Evolutionary conservation across 2,888 invertebrate genomes (phyloP).

Genomic region (Eupithecia dodoneata): DNA sequence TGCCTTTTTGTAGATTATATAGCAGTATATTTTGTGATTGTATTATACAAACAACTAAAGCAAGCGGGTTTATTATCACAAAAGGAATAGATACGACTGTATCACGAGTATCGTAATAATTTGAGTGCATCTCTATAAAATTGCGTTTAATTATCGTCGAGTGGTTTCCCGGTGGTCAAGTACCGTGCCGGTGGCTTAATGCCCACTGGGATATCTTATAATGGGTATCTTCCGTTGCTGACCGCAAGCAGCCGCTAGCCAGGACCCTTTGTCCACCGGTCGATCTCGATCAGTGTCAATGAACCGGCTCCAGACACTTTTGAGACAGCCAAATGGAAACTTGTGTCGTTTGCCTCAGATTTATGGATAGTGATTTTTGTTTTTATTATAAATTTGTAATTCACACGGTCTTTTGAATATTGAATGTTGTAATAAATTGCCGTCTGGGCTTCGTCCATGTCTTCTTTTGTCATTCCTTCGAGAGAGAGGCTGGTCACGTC

Average conservation of each 20-base stretch:
- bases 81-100: neutral
- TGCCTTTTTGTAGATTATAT: neutral
- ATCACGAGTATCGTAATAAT: constrained; percentile 7
- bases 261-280: constrained; percentile 56
- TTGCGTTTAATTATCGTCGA: constrained; percentile 27
- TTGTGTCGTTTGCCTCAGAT: constrained; percentile 35
- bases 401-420: constrained; percentile 31
- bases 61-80: neutral
- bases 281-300: constrained; percentile 58
- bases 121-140: constrained; percentile 12
- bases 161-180: constrained; percentile 33
- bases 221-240: constrained; percentile 65
- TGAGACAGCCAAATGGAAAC: constrained; percentile 39
- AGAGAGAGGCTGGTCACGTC: neutral
- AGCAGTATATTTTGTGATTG: neutral
- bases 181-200: constrained; percentile 44
- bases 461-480: constrained; percentile 7
- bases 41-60: neutral
- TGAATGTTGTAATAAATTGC: constrained; percentile 25
- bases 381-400: constrained; percentile 25
- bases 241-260: constrained; percentile 49
- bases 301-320: constrained; percentile 52
- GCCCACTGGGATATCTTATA: constrained; percentile 57
- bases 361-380: constrained; percentile 37
- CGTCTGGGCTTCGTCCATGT: constrained; percentile 18